Evolutionary conservation across 2,888 invertebrate genomes (phyloP).

Genomic region (Peribatodes rhomboidaria): DNA sequence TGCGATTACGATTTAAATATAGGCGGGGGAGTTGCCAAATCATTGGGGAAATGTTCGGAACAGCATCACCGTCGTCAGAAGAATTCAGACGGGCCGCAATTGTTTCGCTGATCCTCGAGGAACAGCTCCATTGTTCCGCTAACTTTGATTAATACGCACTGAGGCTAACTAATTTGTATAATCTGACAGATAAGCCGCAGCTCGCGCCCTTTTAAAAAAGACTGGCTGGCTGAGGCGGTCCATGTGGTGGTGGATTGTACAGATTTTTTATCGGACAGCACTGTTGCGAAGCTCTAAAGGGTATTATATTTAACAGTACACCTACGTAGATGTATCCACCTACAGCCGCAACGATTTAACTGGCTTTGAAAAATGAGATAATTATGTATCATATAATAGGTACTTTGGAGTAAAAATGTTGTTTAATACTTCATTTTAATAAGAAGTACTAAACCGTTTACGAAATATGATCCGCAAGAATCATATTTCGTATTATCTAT

Average conservation of each 20-base stretch:
- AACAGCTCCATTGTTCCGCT: constrained; percentile 37
- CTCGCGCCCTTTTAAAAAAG: constrained; percentile 3
- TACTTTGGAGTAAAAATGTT: too few relatives aligned
- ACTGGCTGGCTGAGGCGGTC: not conserved
- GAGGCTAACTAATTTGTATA: constrained; percentile 22
- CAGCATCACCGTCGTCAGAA: constrained; percentile 54
- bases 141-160: constrained; percentile 36
- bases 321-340: too few relatives aligned
- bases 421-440: too few relatives aligned
- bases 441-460: too few relatives aligned
- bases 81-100: constrained; percentile 66
- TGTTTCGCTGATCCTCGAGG: constrained; percentile 57
- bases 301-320: too few relatives aligned
- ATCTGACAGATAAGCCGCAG: constrained; percentile 27
- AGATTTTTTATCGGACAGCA: not conserved
- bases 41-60: constrained; percentile 77
- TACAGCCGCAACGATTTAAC: too few relatives aligned
- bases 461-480: too few relatives aligned
- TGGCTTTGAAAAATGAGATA: too few relatives aligned
- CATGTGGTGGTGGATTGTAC: not conserved
- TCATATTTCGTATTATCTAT: too few relatives aligned
- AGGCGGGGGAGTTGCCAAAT: constrained; percentile 84
- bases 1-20: constrained; percentile 85
- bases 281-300: too few relatives aligned
- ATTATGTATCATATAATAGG: too few relatives aligned